Percentiles rank a stretch among this genome's conserved stretches.
phyloP scores from a whole-genome alignment of 1,140 invertebrate species.

The Bombus sibiricus region DNA sequence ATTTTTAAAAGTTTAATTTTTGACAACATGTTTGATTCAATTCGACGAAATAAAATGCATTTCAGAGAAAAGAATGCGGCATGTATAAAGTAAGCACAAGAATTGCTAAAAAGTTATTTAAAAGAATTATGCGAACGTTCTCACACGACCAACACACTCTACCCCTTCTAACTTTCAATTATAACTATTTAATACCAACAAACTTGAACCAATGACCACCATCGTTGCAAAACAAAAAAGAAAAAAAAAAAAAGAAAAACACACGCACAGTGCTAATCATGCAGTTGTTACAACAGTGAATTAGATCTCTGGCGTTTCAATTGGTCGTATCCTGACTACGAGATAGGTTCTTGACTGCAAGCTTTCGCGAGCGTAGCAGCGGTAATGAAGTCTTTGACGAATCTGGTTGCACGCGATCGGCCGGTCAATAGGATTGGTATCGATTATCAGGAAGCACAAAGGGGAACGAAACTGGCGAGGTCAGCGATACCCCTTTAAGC shows the following conservation, averaged over 20 bases:
- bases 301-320: not conserved
- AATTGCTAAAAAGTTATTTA: not conserved
- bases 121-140: not conserved
- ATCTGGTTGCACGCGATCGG: constrained; percentile 7
- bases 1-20: no score
- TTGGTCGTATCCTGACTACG: not conserved
- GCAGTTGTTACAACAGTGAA: not conserved
- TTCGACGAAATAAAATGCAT: no score
- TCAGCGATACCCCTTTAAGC: constrained; percentile 30
- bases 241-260: no score
- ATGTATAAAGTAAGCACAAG: not conserved
- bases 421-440: not conserved
- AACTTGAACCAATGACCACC: not conserved
- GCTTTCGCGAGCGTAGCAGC: not conserved
- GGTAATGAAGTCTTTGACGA: constrained; percentile 21
- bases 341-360: not conserved
- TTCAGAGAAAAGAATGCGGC: no score
- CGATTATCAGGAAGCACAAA: constrained; percentile 40
- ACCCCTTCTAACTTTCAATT: no score
- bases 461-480: constrained; percentile 7
- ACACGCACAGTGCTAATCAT: accelerated
- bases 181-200: not conserved
- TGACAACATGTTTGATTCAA: no score
- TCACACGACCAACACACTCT: no score
- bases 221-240: not conserved